Evolutionary conservation across 1,140 invertebrate genomes (phyloP).

Genomic region (Armadillidium nasatum): DNA sequence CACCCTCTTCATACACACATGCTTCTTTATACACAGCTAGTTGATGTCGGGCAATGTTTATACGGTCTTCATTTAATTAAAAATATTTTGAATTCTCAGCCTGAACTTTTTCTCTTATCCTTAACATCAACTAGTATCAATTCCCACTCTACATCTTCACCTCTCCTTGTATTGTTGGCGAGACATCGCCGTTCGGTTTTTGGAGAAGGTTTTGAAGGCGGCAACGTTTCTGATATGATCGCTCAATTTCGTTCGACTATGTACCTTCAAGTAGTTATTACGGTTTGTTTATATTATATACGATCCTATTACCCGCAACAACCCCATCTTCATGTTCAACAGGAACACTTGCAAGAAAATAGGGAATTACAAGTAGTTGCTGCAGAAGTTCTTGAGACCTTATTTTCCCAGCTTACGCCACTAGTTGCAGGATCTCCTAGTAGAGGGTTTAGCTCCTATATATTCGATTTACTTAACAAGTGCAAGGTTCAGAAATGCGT

Average conservation of each 20-base stretch:
- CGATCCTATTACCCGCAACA: conserved; percentile 74
- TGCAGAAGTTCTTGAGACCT: conserved; percentile 69
- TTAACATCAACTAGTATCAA: conserved; percentile 39
- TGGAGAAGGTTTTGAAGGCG: conserved; percentile 71
- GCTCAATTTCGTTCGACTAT: conserved; percentile 64
- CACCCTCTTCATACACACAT: conserved; percentile 78
- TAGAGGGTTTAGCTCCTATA: conserved; percentile 73
- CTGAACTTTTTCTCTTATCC: conserved; percentile 47
- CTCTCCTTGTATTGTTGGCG: conserved; percentile 58
- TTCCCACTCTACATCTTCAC: conserved; percentile 27
- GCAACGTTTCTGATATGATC: conserved; percentile 55
- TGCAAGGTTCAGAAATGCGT: conserved; percentile 86
- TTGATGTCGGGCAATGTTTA: conserved; percentile 69
- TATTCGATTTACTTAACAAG: conserved; percentile 71
- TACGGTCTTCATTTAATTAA: conserved; percentile 72
- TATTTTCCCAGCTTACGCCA: conserved; percentile 70
- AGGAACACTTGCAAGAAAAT: conserved; percentile 71
- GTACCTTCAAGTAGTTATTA: conserved; percentile 76
- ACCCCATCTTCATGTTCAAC: conserved; percentile 60
- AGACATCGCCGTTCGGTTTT: conserved; percentile 75
- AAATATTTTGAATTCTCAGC: conserved; percentile 67
- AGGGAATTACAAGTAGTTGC: conserved; percentile 64
- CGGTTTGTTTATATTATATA: conserved; percentile 71
- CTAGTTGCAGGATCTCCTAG: conserved; percentile 72
- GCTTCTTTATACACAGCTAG: conserved; percentile 73